Conservation (phyloP, 2,888 invertebrate genomes). For the Anaspis maculata region DNA sequence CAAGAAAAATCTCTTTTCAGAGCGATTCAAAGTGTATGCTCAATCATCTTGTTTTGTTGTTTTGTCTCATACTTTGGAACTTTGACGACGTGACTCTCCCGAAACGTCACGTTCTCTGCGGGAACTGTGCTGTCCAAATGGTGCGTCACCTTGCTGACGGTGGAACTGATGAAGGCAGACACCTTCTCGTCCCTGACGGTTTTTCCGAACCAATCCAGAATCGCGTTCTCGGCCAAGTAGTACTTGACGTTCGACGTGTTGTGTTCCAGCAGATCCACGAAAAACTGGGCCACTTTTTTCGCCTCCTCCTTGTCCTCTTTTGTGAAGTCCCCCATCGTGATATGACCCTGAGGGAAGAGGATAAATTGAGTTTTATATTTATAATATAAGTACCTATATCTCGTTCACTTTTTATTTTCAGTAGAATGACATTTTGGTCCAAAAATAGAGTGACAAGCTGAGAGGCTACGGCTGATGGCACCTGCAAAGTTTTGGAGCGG, state of each 20-base stretch:
- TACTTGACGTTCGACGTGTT: conserved; percentile 29
- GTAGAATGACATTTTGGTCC: too few species aligned
- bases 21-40: too few species aligned
- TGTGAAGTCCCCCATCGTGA: conserved; percentile 17
- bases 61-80: conserved; percentile 22
- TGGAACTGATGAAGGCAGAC: conserved; percentile 48
- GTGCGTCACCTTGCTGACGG: conserved; percentile 37
- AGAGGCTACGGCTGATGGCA: too few species aligned
- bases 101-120: conserved; percentile 33
- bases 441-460: too few species aligned
- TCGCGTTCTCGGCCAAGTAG: conserved; percentile 37
- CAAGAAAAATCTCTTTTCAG: too few species aligned
- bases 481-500: too few species aligned
- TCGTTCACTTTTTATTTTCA: too few species aligned
- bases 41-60: too few species aligned
- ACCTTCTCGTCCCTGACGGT: conserved; percentile 52
- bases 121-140: conserved; percentile 27
- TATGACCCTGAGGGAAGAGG: too few species aligned
- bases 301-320: conserved; percentile 29
- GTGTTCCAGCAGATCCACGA: conserved; percentile 36
- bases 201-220: conserved; percentile 58
- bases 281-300: conserved; percentile 33
- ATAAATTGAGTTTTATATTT: too few species aligned
- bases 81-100: conserved; percentile 33
- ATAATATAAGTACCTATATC: too few species aligned